Evolutionary conservation across 1,140 invertebrate species (phyloP), one percentile per base, ranked within the genome.

Genomic region (Tribolium madens): DNA sequence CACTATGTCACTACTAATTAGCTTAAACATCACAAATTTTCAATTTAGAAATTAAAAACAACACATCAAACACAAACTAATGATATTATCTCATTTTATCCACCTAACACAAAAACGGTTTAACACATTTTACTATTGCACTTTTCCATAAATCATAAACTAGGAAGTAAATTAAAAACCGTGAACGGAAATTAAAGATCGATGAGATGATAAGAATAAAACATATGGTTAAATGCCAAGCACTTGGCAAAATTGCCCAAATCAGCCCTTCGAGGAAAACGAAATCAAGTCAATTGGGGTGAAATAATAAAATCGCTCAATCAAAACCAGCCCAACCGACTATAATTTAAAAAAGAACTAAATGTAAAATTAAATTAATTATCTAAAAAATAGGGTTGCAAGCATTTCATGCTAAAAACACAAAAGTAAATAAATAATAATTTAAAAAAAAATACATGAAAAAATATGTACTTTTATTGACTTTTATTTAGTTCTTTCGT

Each of bases 1-100:
- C 46, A 52, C 15, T 26, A 31, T 72, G 70, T 72, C 70, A 31
- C 42, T 72, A 72, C 47, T 72, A 72, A 72, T 72, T 72, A 72
- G 10, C 70, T 52, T 15, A 14, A 33, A 5, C 21, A 18, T 52
- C 46, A 18, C 18, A 13, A 72, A 52, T 52, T 52, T 72, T 72
- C 57, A 64, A 10, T 64, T 33, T 64, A 0, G 10, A 72, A 52
- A 72, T 52, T 72, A 72, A 72, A 21, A 72, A 46, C 70, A 72
- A 72, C 21, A 64, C 14, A 21, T 10, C 52, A 15, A 26, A 42
- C 36, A 42, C n/a, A n/a, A n/a, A n/a, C n/a, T n/a, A n/a, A n/a
- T n/a, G n/a, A n/a, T n/a, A n/a, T n/a, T n/a, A n/a, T n/a, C n/a
- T n/a, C n/a, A n/a, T n/a, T n/a, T n/a, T n/a, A n/a, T n/a, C n/a